These are phyloP conservation scores for Diabrotica balteata DNA, from an alignment of 2,888 invertebrate genomes.

Conservation along the genomic window DNA sequence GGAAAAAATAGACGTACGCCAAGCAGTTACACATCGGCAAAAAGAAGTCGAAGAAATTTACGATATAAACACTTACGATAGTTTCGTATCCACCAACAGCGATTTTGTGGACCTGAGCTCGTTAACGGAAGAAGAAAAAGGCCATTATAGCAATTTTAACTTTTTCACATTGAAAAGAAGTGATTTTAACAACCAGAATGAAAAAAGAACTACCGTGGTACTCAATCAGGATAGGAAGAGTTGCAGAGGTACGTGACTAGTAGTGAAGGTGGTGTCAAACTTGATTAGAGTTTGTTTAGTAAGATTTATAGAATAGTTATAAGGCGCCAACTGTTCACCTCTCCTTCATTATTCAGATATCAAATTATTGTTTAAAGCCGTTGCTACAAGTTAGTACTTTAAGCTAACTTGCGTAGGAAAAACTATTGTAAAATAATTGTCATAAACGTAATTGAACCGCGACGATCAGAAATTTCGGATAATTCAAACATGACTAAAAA, in stretches of 20 bases:
- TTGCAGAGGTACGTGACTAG: slow-evolving; percentile 31
- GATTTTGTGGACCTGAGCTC: slow-evolving; percentile 49
- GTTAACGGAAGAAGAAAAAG: slow-evolving; percentile 48
- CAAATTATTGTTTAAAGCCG: no score
- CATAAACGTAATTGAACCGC: no score
- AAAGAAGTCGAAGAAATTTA: slow-evolving; percentile 41
- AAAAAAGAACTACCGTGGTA: slow-evolving; percentile 31
- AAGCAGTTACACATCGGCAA: slow-evolving; percentile 20
- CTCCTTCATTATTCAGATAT: neutral
- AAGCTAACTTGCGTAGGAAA: no score
- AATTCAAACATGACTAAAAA: no score
- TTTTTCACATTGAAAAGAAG: slow-evolving; percentile 48
- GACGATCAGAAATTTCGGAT: no score
- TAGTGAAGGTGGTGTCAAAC: slow-evolving; percentile 8
- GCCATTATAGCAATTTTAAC: slow-evolving; percentile 51
- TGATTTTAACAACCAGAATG: slow-evolving; percentile 40
- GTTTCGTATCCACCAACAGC: slow-evolving; percentile 50
- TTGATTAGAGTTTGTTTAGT: slow-evolving; percentile 1
- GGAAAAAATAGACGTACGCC: slow-evolving; percentile 38
- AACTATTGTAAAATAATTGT: no score
- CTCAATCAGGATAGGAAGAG: slow-evolving; percentile 38
- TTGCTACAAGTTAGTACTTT: no score
- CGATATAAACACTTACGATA: slow-evolving; percentile 54
- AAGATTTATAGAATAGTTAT: slow-evolving; percentile 8
- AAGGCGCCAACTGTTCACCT: slow-evolving; percentile 3